Base-by-base conservation (phyloP, 2,888 invertebrate genomes). In the Amblyteles armatorius region DNA sequence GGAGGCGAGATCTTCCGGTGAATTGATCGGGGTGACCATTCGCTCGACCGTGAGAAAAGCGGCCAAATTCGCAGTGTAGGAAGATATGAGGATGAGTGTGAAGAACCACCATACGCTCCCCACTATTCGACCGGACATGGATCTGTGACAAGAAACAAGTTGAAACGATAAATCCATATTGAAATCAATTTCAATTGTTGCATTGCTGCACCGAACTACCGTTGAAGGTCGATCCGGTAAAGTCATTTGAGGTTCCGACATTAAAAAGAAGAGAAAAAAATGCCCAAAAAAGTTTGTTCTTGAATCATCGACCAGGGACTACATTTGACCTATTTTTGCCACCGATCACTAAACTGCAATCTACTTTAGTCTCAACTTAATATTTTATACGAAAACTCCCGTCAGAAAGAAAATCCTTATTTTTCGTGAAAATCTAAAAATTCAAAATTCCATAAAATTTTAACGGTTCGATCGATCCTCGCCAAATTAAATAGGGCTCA, bases 21-120 rank as follows among this genome's bases (percentile, higher is more conserved):
- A 97, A 94, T 98, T 98, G 90, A 99, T 97, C n/a, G 99, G 99
- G 16, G 98, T 97, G 6, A 98, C 97, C 97, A 99, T 99, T 88
- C 99, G 96, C 94, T 99, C 99, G 82, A 99, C 97, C 16, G 99
- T 99, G 82, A 99, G 96, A 94, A 99, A 99, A 3, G 99, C 99
- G 1, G 99, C 99, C 90, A 99, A 95, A 94, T 99, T 99, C 84
- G 99, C 99, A 67, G 99, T 99, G 94, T 99, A 99, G 29, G 99
- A 99, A 78, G 99, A 99, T 87, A 99, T 98, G 81, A 99, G 96
- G 92, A 99, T 99, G 86, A 99, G 95, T 0, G 99, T 99, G 94
- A 99, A 99, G 94, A 99, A 99, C 99, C 99, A 99, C 99, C 99
- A 99, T 1, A 99, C 99, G 57, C 98, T 98, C 63, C 99, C 99